Base-by-base conservation (phyloP, 2,888 invertebrate species). In the Drosophila paramelanica region DNA sequence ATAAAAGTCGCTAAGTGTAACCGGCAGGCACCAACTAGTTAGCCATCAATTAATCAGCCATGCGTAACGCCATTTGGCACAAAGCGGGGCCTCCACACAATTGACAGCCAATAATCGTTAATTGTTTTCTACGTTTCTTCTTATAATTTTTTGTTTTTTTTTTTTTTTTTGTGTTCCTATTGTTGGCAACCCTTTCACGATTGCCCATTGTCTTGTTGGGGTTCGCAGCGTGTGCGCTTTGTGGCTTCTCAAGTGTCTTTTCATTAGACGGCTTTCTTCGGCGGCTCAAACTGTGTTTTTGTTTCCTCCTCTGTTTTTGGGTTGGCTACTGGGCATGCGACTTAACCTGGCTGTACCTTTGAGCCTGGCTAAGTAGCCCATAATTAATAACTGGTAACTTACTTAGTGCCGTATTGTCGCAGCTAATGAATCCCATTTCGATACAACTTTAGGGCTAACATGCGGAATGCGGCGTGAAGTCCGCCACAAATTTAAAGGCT, bases 21-120 rank as follows among this genome's bases (percentile, higher is more conserved):
- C 17, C 46, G 43, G 20, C 55, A 25, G 41, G 14, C 56, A 42
- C 8, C 36, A 52, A 45, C 68, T 69, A 53, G 57, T 65, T 65
- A 56, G 56, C 13, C 42, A 67, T 77, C 84, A 82, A 83, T 83
- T 85, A 85, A 88, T 83, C 86, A 83, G 56, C 67, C 68, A 69
- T 55, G 73, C 88, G 71, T 77, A 88, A 83, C 88, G 80, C 74
- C 88, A 88, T 83, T 83, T 83, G 88, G 83, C 86, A 74, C 64
- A 67, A 74, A 88, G 64, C 70, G 88, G 82, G 80, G 50, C 59
- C 59, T 41, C 50, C 60, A 43, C 56, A 74, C 66, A 73, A 81
- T 82, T 85, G 77, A 78, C 70, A 53, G 69, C 27, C 86, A 85
- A 85, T 88, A 79, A 75, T 71, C 67, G 69, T 74, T 81, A 79